phyloP scores from a whole-genome alignment of 2,797 vertebrate genomes.

The Peromyscus aztecus region DNA sequence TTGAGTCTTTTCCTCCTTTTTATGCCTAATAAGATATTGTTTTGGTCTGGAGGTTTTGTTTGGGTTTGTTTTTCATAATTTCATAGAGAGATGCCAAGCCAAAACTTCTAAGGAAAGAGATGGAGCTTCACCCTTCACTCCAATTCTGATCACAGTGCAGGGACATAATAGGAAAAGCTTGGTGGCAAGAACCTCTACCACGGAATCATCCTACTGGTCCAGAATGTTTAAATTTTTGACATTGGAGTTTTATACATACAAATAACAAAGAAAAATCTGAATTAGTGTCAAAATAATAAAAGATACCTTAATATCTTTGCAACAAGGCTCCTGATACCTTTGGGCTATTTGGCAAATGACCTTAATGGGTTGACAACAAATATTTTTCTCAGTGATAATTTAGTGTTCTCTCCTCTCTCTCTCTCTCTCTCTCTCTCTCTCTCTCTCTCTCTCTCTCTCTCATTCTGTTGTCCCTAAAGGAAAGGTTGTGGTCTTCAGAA shows the following conservation, averaged over 20 bases:
- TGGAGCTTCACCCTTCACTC: background rate
- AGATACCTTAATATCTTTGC: background rate
- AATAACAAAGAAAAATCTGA: slow-evolving; percentile 35
- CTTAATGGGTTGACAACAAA: slow-evolving; percentile 47
- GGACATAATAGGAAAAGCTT: rapidly evolving
- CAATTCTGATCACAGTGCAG: background rate
- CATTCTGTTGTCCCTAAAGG: slow-evolving; percentile 42
- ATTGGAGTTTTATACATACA: background rate
- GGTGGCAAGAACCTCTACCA: too few species aligned
- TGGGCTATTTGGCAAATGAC: slow-evolving; percentile 30
- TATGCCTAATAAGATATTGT: background rate
- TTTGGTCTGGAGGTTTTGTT: background rate
- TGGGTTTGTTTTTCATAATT: background rate
- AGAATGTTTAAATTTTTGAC: background rate
- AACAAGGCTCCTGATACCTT: background rate
- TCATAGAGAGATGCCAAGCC: background rate
- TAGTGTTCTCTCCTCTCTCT: background rate
- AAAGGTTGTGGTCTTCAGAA: slow-evolving; percentile 49
- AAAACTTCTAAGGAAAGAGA: slow-evolving; percentile 19
- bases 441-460: too few species aligned
- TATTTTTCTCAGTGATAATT: background rate
- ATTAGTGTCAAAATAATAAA: background rate
- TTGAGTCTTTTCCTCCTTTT: background rate
- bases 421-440: background rate
- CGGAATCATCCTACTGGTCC: too few species aligned